These are phyloP conservation scores for Tenthredo mesomela DNA, from an alignment of 2,888 invertebrate species.

Conservation along the genomic window DNA sequence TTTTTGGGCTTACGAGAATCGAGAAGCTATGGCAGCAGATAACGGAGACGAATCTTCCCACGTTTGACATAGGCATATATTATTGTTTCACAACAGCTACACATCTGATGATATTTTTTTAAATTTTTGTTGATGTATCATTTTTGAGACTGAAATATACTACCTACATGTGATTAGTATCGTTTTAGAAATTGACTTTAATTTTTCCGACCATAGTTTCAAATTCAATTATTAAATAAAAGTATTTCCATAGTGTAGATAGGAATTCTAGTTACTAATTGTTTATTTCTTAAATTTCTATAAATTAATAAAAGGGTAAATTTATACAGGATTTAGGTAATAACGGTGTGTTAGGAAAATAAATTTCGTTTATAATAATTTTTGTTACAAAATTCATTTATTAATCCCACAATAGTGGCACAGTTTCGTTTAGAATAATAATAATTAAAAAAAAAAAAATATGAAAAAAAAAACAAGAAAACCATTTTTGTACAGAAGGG, in stretches of 20 bases:
- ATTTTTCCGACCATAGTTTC: not conserved
- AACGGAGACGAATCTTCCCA: constrained; percentile 78
- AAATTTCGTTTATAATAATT: constrained; percentile 11
- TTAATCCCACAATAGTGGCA: constrained; percentile 64
- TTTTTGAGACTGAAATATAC: constrained; percentile 40
- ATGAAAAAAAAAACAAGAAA: constrained; percentile 66
- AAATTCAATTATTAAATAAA: not conserved
- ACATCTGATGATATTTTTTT: constrained; percentile 8
- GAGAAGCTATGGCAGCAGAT: constrained; percentile 88
- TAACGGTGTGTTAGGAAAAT: not conserved
- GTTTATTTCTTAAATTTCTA: not conserved
- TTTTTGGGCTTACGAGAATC: constrained; percentile 97
- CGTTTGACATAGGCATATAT: constrained; percentile 63
- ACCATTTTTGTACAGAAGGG: constrained; percentile 71
- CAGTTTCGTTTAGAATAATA: constrained; percentile 57
- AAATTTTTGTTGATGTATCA: not conserved
- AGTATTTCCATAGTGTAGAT: not conserved
- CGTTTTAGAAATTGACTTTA: constrained; percentile 2
- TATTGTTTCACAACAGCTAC: constrained; percentile 2
- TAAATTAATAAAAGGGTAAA: not conserved
- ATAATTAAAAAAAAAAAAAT: constrained; percentile 63
- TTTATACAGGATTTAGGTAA: not conserved
- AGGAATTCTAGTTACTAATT: not conserved
- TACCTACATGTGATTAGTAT: constrained; percentile 25
- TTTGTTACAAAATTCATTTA: constrained; percentile 75